These are phyloP conservation scores for Mormyrus hasselquistii DNA, from an alignment of 2,797 vertebrate genomes.

Conservation along the genomic window DNA sequence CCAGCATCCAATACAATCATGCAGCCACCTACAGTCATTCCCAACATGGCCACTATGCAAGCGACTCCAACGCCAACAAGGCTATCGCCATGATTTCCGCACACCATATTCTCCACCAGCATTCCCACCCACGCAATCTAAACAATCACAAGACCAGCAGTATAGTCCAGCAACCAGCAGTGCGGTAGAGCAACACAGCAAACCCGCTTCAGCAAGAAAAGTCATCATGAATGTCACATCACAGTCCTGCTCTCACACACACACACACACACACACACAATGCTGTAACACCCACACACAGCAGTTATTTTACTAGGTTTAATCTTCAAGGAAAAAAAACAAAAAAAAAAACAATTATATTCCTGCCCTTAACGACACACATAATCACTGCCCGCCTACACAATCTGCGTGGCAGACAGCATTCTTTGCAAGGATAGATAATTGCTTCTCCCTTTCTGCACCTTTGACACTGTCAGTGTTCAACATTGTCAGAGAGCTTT, in stretches of 20 bases:
- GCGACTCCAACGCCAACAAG: neutral
- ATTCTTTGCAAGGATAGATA: neutral
- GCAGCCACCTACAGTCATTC: neutral
- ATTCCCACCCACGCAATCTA: neutral
- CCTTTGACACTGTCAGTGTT: neutral
- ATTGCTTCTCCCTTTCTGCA: neutral
- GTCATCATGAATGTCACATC: neutral
- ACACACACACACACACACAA: neutral
- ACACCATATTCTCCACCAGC: neutral
- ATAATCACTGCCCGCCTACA: conserved; percentile 21
- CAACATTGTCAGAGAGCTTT: neutral
- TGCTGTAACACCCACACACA: neutral
- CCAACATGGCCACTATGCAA: neutral
- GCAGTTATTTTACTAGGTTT: neutral
- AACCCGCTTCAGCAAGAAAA: neutral
- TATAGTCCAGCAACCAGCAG: neutral
- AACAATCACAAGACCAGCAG: neutral
- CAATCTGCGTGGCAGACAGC: neutral
- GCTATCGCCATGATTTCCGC: neutral
- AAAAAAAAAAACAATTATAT: conserved; percentile 26
- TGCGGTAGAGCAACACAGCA: neutral
- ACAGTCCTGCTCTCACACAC: neutral
- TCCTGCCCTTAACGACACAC: conserved; percentile 9
- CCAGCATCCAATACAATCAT: neutral
- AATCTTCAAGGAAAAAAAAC: neutral